Evolutionary conservation across 2,888 invertebrate species (phyloP).

Genomic region (Drosophila emarginata): DNA sequence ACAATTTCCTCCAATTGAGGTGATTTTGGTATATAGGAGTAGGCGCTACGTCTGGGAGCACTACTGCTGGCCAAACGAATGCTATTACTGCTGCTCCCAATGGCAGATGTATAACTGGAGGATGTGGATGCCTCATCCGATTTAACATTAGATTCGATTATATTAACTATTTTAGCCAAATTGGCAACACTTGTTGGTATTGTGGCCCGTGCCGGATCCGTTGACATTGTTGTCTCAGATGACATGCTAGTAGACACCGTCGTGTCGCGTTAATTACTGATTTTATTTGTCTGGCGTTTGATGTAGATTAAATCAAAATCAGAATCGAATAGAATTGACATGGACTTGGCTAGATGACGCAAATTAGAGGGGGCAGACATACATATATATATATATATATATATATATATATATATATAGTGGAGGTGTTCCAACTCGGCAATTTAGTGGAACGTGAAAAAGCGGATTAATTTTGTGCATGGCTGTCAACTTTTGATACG

Average conservation of each 20-base stretch:
- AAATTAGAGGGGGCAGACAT: slow-evolving; percentile 4
- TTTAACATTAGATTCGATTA: slow-evolving; percentile 67
- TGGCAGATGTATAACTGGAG: neutral
- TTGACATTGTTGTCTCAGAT: slow-evolving; percentile 17
- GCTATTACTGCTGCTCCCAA: slow-evolving; percentile 22
- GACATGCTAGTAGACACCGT: slow-evolving; percentile 8
- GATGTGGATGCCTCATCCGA: slow-evolving; percentile 23
- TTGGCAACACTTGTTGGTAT: slow-evolving; percentile 41
- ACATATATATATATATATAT: too few relatives aligned
- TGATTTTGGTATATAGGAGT: slow-evolving; percentile 63
- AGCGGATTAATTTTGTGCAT: slow-evolving; percentile 76
- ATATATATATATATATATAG: too few relatives aligned
- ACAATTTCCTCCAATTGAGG: slow-evolving; percentile 72
- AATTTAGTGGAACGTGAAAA: slow-evolving; percentile 65
- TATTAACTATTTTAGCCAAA: slow-evolving; percentile 68
- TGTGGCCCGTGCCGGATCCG: slow-evolving; percentile 10
- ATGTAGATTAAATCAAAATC: slow-evolving; percentile 76
- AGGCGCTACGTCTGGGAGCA: slow-evolving; percentile 48
- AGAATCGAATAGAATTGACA: slow-evolving; percentile 24
- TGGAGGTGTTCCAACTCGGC: slow-evolving; percentile 42
- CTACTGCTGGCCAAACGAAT: slow-evolving; percentile 62
- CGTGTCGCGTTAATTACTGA: slow-evolving; percentile 59
- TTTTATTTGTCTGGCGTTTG: slow-evolving; percentile 55
- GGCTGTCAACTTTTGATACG: slow-evolving; percentile 66
- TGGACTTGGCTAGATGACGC: slow-evolving; percentile 34